Conservation (phyloP, 2,113 vertebrate genomes). For the Mustela nigripes region DNA sequence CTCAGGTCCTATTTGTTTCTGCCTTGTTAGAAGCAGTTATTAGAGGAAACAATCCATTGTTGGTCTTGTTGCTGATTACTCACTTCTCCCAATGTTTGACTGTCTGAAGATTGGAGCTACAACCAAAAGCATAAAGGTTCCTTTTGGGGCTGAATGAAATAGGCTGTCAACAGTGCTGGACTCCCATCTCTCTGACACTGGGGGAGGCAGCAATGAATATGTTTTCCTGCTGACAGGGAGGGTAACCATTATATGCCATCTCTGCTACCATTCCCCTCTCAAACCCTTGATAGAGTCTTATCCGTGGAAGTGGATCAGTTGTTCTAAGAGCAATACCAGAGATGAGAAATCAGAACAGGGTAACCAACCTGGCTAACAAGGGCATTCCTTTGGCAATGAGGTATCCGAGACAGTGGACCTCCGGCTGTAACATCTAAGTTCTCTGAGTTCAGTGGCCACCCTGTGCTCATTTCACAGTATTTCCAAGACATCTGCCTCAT, state of each 20-base stretch:
- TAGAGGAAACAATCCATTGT: background rate
- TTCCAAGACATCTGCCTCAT: background rate
- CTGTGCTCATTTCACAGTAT: background rate
- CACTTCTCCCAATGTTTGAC: background rate
- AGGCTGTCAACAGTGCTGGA: background rate
- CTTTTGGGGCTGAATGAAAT: background rate
- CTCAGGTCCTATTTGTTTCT: background rate
- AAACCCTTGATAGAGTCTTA: background rate
- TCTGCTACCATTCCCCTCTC: background rate
- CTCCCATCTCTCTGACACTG: background rate
- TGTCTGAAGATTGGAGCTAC: background rate
- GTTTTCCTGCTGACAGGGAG: background rate
- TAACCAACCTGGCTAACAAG: accelerated
- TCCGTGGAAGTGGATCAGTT: background rate
- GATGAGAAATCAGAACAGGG: no score
- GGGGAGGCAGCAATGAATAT: background rate
- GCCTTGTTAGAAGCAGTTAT: background rate
- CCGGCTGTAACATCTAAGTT: background rate
- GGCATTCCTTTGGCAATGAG: background rate
- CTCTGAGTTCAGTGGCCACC: background rate
- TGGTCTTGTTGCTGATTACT: background rate
- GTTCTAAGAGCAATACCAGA: background rate
- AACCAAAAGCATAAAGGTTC: background rate
- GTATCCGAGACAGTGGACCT: background rate
- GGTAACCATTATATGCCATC: no score